These are phyloP conservation scores for Speoplatyrhinus poulsoni DNA, from an alignment of 2,113 vertebrate genomes.

Conservation along the genomic window DNA sequence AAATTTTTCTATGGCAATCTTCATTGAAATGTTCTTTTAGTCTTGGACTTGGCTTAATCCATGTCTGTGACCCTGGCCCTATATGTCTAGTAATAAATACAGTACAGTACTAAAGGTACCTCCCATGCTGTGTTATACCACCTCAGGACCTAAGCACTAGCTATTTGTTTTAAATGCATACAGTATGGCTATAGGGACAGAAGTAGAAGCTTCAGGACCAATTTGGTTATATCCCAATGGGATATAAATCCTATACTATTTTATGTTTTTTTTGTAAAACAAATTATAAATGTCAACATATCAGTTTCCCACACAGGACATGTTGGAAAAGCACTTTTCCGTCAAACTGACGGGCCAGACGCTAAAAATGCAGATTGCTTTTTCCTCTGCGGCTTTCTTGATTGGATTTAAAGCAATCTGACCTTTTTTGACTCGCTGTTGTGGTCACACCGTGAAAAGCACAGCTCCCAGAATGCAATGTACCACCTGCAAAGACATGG, in stretches of 20 bases:
- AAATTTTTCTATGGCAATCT: no score
- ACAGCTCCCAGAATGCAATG: conserved; percentile 31
- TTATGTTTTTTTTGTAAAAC: background rate
- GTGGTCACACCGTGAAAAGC: conserved; percentile 48
- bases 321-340: conserved; percentile 18
- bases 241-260: background rate
- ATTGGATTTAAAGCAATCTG: conserved; percentile 49
- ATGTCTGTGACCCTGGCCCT: no score
- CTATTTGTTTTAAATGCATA: no score
- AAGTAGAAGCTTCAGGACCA: no score
- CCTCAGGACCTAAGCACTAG: no score
- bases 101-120: no score
- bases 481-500: conserved; percentile 47
- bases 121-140: no score
- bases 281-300: conserved; percentile 16
- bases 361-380: conserved; percentile 27
- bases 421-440: conserved; percentile 34
- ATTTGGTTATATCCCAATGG: no score
- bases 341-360: conserved; percentile 11
- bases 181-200: no score
- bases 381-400: conserved; percentile 46
- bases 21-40: no score
- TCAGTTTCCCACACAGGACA: conserved; percentile 25
- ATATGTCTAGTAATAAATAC: no score
- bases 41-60: no score